A percentile compares a stretch with the other conserved stretches of the same genome.
These are phyloP conservation scores for Lymantria dispar DNA, from an alignment of 2,888 invertebrate species.

Conservation along the genomic window DNA sequence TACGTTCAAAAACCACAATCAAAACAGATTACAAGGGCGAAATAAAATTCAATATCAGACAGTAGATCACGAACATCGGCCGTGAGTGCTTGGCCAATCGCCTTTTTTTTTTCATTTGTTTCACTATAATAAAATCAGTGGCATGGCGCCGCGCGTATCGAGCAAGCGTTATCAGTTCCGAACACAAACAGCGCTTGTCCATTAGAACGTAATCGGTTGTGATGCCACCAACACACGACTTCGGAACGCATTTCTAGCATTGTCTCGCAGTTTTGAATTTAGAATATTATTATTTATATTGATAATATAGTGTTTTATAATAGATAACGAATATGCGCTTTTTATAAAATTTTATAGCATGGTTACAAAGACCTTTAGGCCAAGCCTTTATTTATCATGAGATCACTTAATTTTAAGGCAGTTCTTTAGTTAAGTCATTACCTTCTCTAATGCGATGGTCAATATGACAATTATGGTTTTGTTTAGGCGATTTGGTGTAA, in stretches of 20 bases:
- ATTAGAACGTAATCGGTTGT: slow-evolving; percentile 82
- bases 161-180: slow-evolving; percentile 67
- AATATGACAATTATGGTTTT: no score
- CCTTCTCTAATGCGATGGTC: no score
- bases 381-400: no score
- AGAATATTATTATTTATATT: slow-evolving; percentile 43
- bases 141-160: slow-evolving; percentile 80
- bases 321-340: no score
- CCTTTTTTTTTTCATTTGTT: slow-evolving; percentile 48
- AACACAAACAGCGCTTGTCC: slow-evolving; percentile 81
- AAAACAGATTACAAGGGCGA: slow-evolving; percentile 26
- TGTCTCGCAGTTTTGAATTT: slow-evolving; percentile 63
- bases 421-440: background rate
- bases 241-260: slow-evolving; percentile 51
- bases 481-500: no score
- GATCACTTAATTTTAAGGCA: no score
- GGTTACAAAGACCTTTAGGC: no score
- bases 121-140: slow-evolving; percentile 65
- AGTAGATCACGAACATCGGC: slow-evolving; percentile 56
- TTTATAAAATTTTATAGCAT: no score
- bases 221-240: slow-evolving; percentile 76
- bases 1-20: slow-evolving; percentile 17
- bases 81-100: slow-evolving; percentile 41
- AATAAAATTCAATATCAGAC: slow-evolving; percentile 46
- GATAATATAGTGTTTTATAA: no score